phyloP scores from a whole-genome alignment of 2,113 vertebrate species.

The Dermatemys mawii region DNA sequence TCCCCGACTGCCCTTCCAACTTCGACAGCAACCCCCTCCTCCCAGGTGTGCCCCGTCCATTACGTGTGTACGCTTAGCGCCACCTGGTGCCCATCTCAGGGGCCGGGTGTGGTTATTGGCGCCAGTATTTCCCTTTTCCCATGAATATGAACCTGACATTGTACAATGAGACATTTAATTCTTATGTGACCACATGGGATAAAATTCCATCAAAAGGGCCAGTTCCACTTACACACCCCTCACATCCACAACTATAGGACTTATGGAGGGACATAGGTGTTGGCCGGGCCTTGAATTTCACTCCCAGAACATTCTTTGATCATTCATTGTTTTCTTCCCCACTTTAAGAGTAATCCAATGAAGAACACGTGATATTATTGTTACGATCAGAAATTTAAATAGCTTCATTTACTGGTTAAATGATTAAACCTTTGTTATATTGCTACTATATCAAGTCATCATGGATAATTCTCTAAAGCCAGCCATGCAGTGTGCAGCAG shows the following conservation, averaged over 20 bases:
- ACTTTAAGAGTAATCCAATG: background rate
- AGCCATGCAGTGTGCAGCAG: too few species aligned
- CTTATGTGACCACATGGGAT: background rate
- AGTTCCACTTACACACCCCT: background rate
- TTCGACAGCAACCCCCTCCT: background rate
- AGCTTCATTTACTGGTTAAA: background rate
- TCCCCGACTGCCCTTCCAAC: background rate
- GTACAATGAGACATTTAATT: background rate
- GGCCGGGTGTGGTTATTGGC: background rate
- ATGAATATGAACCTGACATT: rapidly evolving
- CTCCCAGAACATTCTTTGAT: background rate
- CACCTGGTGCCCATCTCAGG: rapidly evolving
- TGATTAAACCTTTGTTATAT: background rate
- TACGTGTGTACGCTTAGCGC: rapidly evolving
- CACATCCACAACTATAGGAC: too few species aligned
- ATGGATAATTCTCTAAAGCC: too few species aligned
- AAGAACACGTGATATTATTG: background rate
- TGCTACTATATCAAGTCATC: background rate
- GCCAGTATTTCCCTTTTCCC: background rate
- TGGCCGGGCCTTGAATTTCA: background rate
- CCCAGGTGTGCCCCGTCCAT: background rate
- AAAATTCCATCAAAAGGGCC: background rate
- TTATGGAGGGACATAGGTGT: background rate
- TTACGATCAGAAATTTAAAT: background rate
- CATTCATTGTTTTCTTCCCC: background rate